Conservation (phyloP, 2,888 invertebrate species). For the Troides helena region DNA sequence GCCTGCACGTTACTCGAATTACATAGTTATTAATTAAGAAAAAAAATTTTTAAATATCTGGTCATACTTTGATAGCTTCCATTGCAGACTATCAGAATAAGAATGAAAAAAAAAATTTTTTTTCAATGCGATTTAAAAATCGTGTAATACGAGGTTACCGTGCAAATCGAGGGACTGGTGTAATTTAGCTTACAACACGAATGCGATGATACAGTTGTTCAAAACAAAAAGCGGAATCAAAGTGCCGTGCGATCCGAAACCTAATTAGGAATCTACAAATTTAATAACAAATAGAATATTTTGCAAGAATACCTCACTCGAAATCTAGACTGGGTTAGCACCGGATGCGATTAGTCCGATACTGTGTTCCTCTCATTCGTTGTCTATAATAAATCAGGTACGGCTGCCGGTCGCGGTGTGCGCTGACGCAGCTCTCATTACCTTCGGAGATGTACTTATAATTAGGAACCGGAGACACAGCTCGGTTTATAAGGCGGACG, state of each 20-base stretch:
- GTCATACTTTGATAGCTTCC: too few species aligned
- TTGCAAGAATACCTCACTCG: constrained; percentile 59
- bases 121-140: too few species aligned
- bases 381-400: constrained; percentile 37
- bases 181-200: too few species aligned
- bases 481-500: background rate
- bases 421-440: constrained; percentile 8
- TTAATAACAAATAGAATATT: constrained; percentile 69
- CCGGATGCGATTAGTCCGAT: constrained; percentile 44
- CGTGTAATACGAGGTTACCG: too few species aligned
- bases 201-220: background rate
- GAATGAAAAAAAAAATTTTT: too few species aligned
- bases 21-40: too few species aligned
- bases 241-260: constrained; percentile 17
- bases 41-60: too few species aligned
- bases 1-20: too few species aligned
- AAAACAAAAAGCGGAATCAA: background rate
- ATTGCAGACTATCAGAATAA: too few species aligned
- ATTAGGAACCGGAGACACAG: background rate
- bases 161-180: too few species aligned
- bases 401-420: constrained; percentile 22
- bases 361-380: constrained; percentile 65
- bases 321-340: constrained; percentile 41
- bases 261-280: constrained; percentile 35
- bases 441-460: background rate